Base-by-base conservation (phyloP, 2,113 vertebrate genomes). In the Spheniscus mendiculus region DNA sequence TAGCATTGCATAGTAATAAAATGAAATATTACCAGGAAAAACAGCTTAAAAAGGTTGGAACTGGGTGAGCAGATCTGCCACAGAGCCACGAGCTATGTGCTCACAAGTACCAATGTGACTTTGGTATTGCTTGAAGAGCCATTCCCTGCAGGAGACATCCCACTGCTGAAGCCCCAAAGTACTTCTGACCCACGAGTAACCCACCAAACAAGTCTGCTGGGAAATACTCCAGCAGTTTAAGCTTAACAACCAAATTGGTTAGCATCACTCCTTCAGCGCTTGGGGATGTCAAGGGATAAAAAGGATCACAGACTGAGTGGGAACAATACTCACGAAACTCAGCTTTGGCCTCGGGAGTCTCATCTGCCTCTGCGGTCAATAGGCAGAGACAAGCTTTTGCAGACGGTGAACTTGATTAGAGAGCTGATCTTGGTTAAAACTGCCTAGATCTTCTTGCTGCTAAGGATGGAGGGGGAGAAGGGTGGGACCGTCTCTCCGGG, bases 391-490 rank as follows among this genome's bases (percentile, higher is more conserved):
- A 34, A 94, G 93, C 86, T 93, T 61, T 67, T 9, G 10, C 93
- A 96, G 89, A 77, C 10, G 10, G 73, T 84, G 93, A 93, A 76
- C 89, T 94, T 84, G 93, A 92, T 97, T 91, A 93, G 87, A 78
- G 72, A 94, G 78, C 53, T 97, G 96, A 93, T 96, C 97, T 96
- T 36, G 81, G 93, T 96, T 96, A 96, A 95, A 96, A 79, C 91
- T 94, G 80, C 91, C 93, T 84, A 2, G 91, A 94, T 95, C 96
- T 82, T 94, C 94, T 95, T 34, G 61, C 89, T 84, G 89, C 56
- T 55, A 2, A 79, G 93, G 89, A 25, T 27, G n/a, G 72, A 91
- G 81, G 47, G 73, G 87, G 73, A 94, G 87, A 89, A 96, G 73
- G 62, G 26, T 84, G 69, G 73, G 18, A 76, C 44, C 0, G 2